phyloP scores from a whole-genome alignment of 2,113 vertebrate genomes.

The Polypterus senegalus region DNA sequence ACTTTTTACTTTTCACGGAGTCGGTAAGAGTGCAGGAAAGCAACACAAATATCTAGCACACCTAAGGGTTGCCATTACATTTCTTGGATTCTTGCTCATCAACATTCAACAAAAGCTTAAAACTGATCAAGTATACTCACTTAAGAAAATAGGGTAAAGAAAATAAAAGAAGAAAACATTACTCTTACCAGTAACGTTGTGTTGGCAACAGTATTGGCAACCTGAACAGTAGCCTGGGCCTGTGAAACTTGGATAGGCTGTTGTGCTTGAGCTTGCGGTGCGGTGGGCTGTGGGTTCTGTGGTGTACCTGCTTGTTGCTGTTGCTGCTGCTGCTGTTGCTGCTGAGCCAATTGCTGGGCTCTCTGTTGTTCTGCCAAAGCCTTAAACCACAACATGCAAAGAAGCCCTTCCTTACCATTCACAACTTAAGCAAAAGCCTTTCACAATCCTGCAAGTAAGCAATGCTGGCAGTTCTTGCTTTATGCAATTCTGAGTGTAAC shows the following conservation, averaged over 20 bases:
- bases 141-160: not conserved
- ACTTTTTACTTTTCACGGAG: too few relatives aligned
- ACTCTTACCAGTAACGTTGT: conserved; percentile 77
- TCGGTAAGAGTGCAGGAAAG: too few relatives aligned
- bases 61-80: too few relatives aligned
- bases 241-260: conserved; percentile 41
- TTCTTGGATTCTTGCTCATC: too few relatives aligned
- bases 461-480: too few relatives aligned
- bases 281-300: conserved; percentile 42
- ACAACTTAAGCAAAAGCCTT: too few relatives aligned
- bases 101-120: not conserved
- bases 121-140: not conserved
- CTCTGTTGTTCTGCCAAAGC: conserved; percentile 79
- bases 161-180: not conserved
- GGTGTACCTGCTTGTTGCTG: conserved; percentile 38
- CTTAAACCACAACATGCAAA: conserved; percentile 29
- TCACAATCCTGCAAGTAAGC: too few relatives aligned
- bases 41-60: too few relatives aligned
- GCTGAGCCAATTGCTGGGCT: conserved; percentile 64
- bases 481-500: too few relatives aligned
- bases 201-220: conserved; percentile 63
- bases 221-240: conserved; percentile 57
- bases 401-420: not conserved
- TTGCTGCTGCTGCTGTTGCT: conserved; percentile 46
- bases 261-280: conserved; percentile 40